A percentile compares a stretch with the other conserved stretches of the same genome.
phyloP scores from a whole-genome alignment of 2,113 vertebrate species.

The Chionodraco myersi region DNA sequence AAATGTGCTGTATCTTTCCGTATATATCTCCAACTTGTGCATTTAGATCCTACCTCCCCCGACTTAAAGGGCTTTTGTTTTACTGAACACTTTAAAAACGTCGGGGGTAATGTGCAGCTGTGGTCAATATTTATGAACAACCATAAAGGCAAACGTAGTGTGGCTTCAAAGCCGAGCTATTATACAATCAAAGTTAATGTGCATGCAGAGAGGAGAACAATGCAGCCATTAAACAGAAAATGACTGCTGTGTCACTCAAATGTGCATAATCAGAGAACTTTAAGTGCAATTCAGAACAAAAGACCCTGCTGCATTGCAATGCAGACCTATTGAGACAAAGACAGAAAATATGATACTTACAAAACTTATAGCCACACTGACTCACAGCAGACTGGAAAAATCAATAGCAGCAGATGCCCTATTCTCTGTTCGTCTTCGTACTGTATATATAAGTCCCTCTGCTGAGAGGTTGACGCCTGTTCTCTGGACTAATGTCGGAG shows the following conservation, averaged over 20 bases:
- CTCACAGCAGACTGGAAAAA: constrained; percentile 70
- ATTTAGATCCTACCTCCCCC: constrained; percentile 16
- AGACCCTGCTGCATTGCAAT: too few relatives aligned
- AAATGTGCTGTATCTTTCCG: constrained; percentile 9
- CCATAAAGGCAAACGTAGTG: constrained; percentile 78
- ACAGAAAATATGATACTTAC: constrained; percentile 60
- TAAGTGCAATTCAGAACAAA: constrained; percentile 37
- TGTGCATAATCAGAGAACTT: constrained; percentile 54
- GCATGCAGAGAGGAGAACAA: constrained; percentile 75
- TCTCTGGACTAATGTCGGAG: constrained; percentile 54
- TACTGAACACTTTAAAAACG: constrained; percentile 72
- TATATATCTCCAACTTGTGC: not conserved
- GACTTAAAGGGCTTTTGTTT: constrained; percentile 64
- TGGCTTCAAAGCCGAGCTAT: constrained; percentile 75
- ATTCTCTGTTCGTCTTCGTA: constrained; percentile 63
- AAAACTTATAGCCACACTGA: constrained; percentile 61
- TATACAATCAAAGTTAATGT: constrained; percentile 82
- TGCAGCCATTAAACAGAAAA: constrained; percentile 75
- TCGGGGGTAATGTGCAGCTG: constrained; percentile 60
- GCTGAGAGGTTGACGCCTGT: constrained; percentile 75
- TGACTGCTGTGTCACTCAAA: constrained; percentile 73
- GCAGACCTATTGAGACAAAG: constrained; percentile 51
- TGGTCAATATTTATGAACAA: constrained; percentile 79
- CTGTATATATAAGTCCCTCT: constrained; percentile 31
- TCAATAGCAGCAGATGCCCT: constrained; percentile 73